Conservation (phyloP, 2,797 vertebrate species). For the Macropodus opercularis region DNA sequence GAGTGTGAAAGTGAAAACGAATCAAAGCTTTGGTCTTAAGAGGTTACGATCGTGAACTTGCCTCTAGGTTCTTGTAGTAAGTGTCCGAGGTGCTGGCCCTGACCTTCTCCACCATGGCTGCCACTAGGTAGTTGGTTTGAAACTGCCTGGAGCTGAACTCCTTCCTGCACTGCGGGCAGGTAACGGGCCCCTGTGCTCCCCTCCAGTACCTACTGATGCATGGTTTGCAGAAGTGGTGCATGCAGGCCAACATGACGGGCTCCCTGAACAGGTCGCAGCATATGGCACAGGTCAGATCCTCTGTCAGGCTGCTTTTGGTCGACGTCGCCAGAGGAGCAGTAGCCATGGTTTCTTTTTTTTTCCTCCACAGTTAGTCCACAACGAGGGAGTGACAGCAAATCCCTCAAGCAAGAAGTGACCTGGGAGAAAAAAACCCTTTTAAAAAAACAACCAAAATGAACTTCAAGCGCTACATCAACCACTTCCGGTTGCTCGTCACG, state of each 20-base stretch:
- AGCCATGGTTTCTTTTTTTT: slow-evolving; percentile 59
- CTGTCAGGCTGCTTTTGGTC: slow-evolving; percentile 77
- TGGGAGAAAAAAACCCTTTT: background rate
- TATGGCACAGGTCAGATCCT: slow-evolving; percentile 90
- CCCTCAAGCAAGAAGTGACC: background rate
- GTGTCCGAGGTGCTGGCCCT: slow-evolving; percentile 69
- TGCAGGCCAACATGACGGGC: slow-evolving; percentile 89
- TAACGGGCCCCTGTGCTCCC: slow-evolving; percentile 55
- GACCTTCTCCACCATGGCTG: slow-evolving; percentile 88
- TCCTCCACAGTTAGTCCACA: background rate
- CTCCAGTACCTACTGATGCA: slow-evolving; percentile 89
- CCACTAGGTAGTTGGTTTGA: slow-evolving; percentile 86
- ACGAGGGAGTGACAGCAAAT: slow-evolving; percentile 42
- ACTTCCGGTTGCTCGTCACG: background rate
- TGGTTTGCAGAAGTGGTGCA: slow-evolving; percentile 89
- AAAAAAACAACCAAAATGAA: background rate
- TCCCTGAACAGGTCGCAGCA: slow-evolving; percentile 88
- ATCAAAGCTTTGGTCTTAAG: no score
- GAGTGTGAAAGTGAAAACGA: no score
- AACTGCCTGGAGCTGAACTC: slow-evolving; percentile 80
- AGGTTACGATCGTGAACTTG: no score
- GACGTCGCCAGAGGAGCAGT: slow-evolving; percentile 18
- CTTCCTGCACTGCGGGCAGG: slow-evolving; percentile 87
- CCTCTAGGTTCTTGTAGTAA: slow-evolving; percentile 77
- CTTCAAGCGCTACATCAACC: background rate